Evolutionary conservation across 2,113 vertebrate species (phyloP), one percentile per base, ranked within the genome.

Genomic region (Anolis carolinensis): DNA sequence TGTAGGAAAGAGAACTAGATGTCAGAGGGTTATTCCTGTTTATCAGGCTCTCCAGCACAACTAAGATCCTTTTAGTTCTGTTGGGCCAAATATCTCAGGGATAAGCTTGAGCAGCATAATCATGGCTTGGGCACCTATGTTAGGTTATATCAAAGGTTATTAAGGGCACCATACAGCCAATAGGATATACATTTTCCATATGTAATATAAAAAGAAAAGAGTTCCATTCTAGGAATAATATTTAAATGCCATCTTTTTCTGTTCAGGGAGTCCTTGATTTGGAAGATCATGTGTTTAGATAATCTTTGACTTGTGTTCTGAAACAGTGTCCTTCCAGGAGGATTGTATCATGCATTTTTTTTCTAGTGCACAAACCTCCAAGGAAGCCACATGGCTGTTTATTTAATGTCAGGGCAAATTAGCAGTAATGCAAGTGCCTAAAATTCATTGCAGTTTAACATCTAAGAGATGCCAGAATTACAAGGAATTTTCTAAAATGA

Each of bases 401-500:
- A 71, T 23, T 71, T 78, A 59, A 55, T 62, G 16, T n/a, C 32
- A 21, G 50, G 25, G 73, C 44, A 67, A 84, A 77, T 68, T 32
- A 84, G 13, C 21, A 68, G 62, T 63, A n/a, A 20, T 48, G 27
- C 34, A 30, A 36, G 52, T 10, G 18, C 14, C 3, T 7, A 39
- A 44, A 62, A 25, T 8, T 9, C 27, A 23, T 44, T 62, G 34
- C 48, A 30, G 10, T 78, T 78, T 8, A 44, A 50, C n/a, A 72
- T 39, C 16, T 20, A 34, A 72, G 34, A 79, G 25, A 25, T 16
- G 55, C 34, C 32, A 80, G 13, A 50, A 62, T 39, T 10, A 67
- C 36, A n/a, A 78, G 9, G 76, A 30, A 63, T 82, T 80, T 92
- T 75, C 87, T 85, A 84, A 83, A 74, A n/a, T 14, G 59, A 63